Percentiles rank a stretch among this genome's conserved stretches.
These are phyloP conservation scores for Idaea dimidiata DNA, from an alignment of 2,888 invertebrate genomes.

Conservation along the genomic window DNA sequence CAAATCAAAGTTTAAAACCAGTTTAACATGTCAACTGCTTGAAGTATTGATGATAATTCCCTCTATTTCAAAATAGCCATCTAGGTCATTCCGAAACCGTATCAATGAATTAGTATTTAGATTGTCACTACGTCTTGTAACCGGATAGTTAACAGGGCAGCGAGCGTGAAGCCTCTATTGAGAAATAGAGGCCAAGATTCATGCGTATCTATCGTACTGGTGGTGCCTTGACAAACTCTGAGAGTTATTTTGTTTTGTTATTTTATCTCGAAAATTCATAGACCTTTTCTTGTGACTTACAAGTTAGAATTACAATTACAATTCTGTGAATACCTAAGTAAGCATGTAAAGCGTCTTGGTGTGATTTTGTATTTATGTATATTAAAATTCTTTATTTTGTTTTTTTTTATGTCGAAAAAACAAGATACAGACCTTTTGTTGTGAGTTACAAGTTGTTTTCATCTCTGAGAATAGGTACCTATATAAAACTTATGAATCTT, in stretches of 20 bases:
- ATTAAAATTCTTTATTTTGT: too few relatives aligned
- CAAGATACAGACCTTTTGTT: too few relatives aligned
- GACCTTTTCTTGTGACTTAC: too few relatives aligned
- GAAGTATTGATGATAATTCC: constrained; percentile 3
- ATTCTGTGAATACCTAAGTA: too few relatives aligned
- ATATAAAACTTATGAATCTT: too few relatives aligned
- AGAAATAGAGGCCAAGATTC: constrained; percentile 44
- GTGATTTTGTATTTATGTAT: too few relatives aligned
- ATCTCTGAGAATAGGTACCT: too few relatives aligned
- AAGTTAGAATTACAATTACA: too few relatives aligned
- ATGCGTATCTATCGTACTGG: constrained; percentile 33
- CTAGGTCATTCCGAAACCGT: constrained; percentile 17
- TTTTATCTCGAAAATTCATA: constrained; percentile 2
- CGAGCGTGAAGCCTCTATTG: constrained; percentile 54
- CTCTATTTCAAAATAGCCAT: constrained; percentile 16
- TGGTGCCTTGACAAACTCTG: constrained; percentile 18
- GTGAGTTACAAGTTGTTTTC: too few relatives aligned
- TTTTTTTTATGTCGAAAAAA: too few relatives aligned
- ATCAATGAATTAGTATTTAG: constrained; percentile 21
- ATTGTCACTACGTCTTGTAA: constrained; percentile 35
- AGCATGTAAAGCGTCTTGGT: too few relatives aligned
- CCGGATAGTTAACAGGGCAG: constrained; percentile 45
- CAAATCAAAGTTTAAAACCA: too few relatives aligned
- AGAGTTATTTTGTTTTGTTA: constrained; percentile 6
- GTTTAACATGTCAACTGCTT: not conserved